phyloP scores from a whole-genome alignment of 2,113 vertebrate species.

The Notiomystis cincta region DNA sequence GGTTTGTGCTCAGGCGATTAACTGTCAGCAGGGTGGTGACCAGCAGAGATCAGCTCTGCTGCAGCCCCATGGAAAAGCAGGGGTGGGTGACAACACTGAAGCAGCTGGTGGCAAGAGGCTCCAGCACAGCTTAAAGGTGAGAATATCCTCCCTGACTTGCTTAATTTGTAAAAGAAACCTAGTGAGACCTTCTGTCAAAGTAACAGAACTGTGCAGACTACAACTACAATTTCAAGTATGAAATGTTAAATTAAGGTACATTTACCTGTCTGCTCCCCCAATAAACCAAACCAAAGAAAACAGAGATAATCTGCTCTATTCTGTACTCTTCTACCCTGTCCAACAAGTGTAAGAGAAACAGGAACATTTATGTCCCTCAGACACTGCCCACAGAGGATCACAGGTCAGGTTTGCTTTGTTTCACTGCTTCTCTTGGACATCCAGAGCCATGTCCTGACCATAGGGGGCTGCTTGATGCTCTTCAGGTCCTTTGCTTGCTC shows the following conservation, averaged over 20 bases:
- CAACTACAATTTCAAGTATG: background rate
- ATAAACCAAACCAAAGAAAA: background rate
- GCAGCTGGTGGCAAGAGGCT: background rate
- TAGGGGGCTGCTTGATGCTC: background rate
- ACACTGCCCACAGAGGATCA: background rate
- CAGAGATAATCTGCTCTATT: background rate
- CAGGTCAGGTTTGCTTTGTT: background rate
- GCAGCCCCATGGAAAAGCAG: background rate
- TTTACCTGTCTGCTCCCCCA: background rate
- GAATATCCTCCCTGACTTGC: background rate
- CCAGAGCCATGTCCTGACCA: background rate
- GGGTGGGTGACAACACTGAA: background rate
- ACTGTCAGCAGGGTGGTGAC: constrained; percentile 5
- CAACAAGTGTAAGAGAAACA: background rate
- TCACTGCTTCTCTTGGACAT: background rate
- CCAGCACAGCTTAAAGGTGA: constrained; percentile 3
- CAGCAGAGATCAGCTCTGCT: constrained; percentile 3
- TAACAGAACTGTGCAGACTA: background rate
- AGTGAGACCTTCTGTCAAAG: background rate
- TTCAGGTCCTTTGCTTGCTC: fast-evolving
- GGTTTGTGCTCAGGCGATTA: constrained; percentile 26
- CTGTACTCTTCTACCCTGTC: background rate
- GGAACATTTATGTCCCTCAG: background rate
- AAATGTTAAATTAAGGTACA: background rate
- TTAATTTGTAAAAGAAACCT: background rate